These are phyloP conservation scores for Dermolepida albohirtum DNA, from an alignment of 2,888 invertebrate genomes.

Conservation along the genomic window DNA sequence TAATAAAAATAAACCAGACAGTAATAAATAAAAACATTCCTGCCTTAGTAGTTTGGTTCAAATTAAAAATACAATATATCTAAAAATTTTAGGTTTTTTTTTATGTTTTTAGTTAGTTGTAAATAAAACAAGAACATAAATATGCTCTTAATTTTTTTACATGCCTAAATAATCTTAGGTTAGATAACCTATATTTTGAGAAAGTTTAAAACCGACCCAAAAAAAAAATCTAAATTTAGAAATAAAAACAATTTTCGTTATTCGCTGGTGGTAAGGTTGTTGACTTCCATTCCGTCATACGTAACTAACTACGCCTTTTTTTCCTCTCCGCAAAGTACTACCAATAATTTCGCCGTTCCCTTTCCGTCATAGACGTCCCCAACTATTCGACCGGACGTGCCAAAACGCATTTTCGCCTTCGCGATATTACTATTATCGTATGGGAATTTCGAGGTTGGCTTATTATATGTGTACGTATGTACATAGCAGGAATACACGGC, in stretches of 20 bases:
- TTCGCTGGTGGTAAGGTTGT: conserved; percentile 34
- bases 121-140: too few species aligned
- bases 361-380: too few species aligned
- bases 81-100: too few species aligned
- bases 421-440: conserved; percentile 11
- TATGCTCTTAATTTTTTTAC: too few species aligned
- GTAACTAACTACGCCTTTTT: conserved; percentile 6
- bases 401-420: background rate
- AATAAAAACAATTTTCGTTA: conserved; percentile 35
- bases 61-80: too few species aligned
- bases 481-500: conserved; percentile 19
- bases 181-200: background rate
- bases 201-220: background rate
- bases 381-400: background rate
- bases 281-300: conserved; percentile 10
- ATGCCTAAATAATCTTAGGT: too few species aligned
- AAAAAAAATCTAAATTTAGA: conserved; percentile 20
- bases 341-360: too few species aligned
- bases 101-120: too few species aligned
- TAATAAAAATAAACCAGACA: too few species aligned
- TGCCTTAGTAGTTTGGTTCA: too few species aligned
- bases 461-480: background rate
- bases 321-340: too few species aligned
- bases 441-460: conserved; percentile 23
- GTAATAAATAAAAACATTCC: too few species aligned